phyloP scores from a whole-genome alignment of 2,113 vertebrate genomes.

The Cyanocitta stelleri region DNA sequence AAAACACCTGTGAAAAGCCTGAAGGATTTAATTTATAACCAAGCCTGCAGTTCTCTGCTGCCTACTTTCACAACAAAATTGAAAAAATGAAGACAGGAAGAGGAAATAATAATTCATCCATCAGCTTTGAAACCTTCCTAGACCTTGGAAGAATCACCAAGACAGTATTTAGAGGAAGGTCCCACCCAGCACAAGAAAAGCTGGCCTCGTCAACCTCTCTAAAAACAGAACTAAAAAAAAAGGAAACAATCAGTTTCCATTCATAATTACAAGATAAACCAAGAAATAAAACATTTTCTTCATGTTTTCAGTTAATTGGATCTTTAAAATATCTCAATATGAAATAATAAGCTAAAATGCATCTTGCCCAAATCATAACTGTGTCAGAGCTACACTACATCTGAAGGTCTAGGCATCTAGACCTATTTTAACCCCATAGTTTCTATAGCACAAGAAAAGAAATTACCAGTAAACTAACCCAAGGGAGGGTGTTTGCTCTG shows the following conservation, averaged over 20 bases:
- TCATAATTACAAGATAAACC: not conserved
- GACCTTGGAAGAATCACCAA: not conserved
- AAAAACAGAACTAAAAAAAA: not conserved
- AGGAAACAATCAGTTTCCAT: not conserved
- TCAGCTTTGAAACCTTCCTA: not conserved
- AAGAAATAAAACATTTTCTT: not conserved
- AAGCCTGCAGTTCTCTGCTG: not conserved
- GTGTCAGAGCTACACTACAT: not conserved
- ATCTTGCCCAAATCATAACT: not conserved
- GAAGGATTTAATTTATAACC: not conserved
- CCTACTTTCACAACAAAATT: not conserved
- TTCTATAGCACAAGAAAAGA: not conserved
- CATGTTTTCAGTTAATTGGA: not conserved
- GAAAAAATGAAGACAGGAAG: not conserved
- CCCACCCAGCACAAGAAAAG: not conserved
- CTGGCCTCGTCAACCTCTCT: not conserved
- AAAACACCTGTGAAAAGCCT: not conserved
- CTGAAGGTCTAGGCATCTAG: not conserved
- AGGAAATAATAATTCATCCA: not conserved
- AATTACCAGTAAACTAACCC: not conserved
- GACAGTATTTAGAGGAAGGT: not conserved
- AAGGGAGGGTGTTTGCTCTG: not conserved
- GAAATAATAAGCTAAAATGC: not conserved
- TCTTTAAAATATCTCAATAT: not conserved
- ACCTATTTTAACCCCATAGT: not conserved